Percentiles rank a stretch among this genome's conserved stretches.
These are phyloP conservation scores for Bambusicola thoracicus DNA, from an alignment of 2,113 vertebrate genomes.

Conservation along the genomic window DNA sequence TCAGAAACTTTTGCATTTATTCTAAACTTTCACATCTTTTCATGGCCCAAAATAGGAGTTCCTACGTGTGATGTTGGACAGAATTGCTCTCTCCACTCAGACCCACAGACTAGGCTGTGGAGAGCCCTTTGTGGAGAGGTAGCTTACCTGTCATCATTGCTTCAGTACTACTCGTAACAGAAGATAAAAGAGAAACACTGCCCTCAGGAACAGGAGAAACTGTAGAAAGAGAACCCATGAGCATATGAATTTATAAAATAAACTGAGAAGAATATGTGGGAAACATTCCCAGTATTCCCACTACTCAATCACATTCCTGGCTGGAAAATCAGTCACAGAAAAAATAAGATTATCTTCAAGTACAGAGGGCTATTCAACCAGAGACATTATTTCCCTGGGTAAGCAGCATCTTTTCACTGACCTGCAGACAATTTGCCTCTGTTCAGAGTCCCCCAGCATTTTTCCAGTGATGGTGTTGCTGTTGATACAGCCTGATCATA, in stretches of 20 bases:
- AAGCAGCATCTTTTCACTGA: not conserved
- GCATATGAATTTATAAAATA: not conserved
- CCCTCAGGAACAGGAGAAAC: not conserved
- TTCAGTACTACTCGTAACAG: not conserved
- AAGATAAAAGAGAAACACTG: not conserved
- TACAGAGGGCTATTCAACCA: not conserved
- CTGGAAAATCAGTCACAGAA: not conserved
- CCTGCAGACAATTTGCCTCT: not conserved
- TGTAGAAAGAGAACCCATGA: not conserved
- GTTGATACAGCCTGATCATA: not conserved
- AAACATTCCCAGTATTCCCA: not conserved
- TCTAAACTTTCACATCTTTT: not conserved
- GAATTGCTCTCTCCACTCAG: not conserved
- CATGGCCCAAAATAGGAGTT: not conserved
- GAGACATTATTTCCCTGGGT: not conserved
- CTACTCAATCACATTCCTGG: not conserved
- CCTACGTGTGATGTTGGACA: rapidly evolving
- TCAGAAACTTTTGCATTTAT: not conserved
- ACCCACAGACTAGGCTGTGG: not conserved
- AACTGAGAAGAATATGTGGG: not conserved
- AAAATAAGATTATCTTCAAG: not conserved
- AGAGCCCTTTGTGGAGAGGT: not conserved
- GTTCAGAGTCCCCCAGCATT: not conserved
- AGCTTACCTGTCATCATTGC: not conserved
- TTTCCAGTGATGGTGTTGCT: not conserved